A percentile compares a stretch with the other conserved stretches of the same genome.
Conservation (phyloP, 2,888 invertebrate species). For the Parnassius glacialis region DNA sequence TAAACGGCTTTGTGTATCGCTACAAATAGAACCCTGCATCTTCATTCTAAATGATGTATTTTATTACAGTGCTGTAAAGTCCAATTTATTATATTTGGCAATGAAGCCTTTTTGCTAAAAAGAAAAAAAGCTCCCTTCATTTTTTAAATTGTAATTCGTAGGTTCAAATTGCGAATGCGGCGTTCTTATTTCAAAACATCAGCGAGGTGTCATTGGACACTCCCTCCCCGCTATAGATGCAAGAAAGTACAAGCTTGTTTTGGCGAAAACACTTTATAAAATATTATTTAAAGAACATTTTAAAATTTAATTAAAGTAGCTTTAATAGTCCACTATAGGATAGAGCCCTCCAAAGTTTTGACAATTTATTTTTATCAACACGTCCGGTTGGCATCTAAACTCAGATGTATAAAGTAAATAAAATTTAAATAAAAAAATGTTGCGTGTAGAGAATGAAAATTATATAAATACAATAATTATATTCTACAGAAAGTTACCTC, state of each 20-base stretch:
- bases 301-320: too few relatives aligned
- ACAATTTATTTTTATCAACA: too few relatives aligned
- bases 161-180: slow-evolving; percentile 78
- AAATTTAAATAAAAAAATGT: too few relatives aligned
- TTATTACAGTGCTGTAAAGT: slow-evolving; percentile 34
- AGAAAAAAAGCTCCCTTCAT: slow-evolving; percentile 69
- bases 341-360: too few relatives aligned
- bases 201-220: slow-evolving; percentile 78
- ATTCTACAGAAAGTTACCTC: too few relatives aligned
- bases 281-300: slow-evolving; percentile 8
- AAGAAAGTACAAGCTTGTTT: slow-evolving; percentile 43
- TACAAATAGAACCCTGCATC: slow-evolving; percentile 38
- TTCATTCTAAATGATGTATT: slow-evolving; percentile 9
- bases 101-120: slow-evolving; percentile 43
- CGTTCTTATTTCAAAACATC: slow-evolving; percentile 80
- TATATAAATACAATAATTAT: too few relatives aligned
- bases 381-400: too few relatives aligned
- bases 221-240: slow-evolving; percentile 53
- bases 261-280: neutral
- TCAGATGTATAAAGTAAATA: too few relatives aligned
- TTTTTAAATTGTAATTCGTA: slow-evolving; percentile 78
- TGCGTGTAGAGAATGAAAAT: too few relatives aligned
- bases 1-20: slow-evolving; percentile 77
- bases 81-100: slow-evolving; percentile 10
- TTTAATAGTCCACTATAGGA: too few relatives aligned